A percentile compares a stretch with the other conserved stretches of the same genome.
Conservation (phyloP, 1,140 invertebrate genomes). For the Triops longicaudatus region DNA sequence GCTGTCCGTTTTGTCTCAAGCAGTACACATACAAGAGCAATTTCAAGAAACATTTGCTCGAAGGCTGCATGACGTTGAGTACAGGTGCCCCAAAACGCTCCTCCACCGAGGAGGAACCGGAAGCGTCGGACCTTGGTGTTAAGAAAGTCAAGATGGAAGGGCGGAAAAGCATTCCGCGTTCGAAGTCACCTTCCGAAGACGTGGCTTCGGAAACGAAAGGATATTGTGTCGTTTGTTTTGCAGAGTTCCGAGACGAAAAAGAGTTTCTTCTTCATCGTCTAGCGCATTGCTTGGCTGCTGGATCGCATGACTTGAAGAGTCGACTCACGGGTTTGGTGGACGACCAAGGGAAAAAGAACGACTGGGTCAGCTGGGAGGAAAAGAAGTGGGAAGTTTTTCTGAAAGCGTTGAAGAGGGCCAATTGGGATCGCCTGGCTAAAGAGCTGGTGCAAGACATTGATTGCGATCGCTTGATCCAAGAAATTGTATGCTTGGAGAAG, state of each 20-base stretch:
- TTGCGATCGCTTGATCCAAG: not conserved
- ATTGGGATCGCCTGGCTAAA: not conserved
- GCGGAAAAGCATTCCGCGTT: not conserved
- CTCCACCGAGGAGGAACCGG: not conserved
- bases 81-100: not conserved
- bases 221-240: not conserved
- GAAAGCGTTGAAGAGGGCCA: not conserved
- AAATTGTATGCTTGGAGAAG: not conserved
- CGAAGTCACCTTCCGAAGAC: not conserved
- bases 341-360: not conserved
- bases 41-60: constrained; percentile 27
- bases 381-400: not conserved
- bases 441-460: not conserved
- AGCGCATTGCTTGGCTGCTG: not conserved
- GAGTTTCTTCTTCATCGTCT: not conserved
- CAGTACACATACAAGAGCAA: constrained; percentile 26
- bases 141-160: not conserved
- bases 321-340: not conserved
- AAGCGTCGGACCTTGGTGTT: not conserved
- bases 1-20: constrained; percentile 27
- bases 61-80: constrained; percentile 18
- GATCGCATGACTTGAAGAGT: not conserved
- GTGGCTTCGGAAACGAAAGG: not conserved
- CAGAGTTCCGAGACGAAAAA: not conserved
- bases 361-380: not conserved